Conservation (phyloP, 2,113 vertebrate species). For the Sitta europaea region DNA sequence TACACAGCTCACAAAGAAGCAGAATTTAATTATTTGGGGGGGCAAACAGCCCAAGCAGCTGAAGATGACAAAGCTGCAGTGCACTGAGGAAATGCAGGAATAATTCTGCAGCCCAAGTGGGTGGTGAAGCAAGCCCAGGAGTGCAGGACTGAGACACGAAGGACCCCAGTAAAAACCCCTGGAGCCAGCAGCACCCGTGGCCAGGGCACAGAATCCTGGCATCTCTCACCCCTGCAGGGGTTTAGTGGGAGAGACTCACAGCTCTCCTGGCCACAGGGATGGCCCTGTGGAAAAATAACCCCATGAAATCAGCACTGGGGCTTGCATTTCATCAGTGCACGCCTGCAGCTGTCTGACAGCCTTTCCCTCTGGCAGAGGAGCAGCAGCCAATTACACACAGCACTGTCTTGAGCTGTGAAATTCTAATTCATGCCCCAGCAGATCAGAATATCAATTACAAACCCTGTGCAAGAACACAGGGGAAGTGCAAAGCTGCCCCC, state of each 20-base stretch:
- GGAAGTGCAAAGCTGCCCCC: not conserved
- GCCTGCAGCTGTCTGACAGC: not conserved
- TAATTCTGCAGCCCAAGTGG: not conserved
- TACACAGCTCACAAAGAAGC: fast-evolving
- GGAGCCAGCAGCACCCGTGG: not conserved
- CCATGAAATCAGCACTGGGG: not conserved
- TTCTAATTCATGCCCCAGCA: not conserved
- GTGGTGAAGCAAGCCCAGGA: not conserved
- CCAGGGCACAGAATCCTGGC: not conserved
- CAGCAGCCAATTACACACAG: not conserved
- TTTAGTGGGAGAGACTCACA: not conserved
- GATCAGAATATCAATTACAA: not conserved
- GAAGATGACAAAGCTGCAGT: not conserved
- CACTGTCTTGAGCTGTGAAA: not conserved
- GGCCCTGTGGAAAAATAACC: not conserved
- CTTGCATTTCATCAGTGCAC: not conserved
- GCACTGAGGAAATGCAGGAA: not conserved
- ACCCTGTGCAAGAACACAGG: not conserved
- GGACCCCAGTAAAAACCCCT: not conserved
- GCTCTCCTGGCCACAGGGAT: not conserved
- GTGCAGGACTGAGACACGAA: not conserved
- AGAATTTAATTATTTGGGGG: not conserved
- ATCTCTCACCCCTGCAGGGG: not conserved
- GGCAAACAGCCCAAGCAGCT: not conserved
- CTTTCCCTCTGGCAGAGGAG: not conserved